Evolutionary conservation across 2,888 invertebrate genomes (phyloP), one percentile per base, ranked within the genome.

Genomic region (Eumerus sabulonum): DNA sequence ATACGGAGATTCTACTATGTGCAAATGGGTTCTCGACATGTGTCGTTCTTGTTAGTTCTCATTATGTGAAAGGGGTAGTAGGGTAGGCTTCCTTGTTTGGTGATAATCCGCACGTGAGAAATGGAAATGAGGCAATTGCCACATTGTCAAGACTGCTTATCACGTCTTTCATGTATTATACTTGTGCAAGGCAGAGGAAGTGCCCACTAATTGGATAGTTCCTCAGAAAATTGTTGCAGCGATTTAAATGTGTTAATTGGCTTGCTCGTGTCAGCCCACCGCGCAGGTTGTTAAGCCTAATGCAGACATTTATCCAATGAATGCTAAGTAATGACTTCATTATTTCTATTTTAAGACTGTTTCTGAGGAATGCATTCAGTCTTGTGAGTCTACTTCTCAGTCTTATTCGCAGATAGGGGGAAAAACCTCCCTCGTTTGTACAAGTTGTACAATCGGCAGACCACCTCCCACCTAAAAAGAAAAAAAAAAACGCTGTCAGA

Each of bases 131-230:
- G 79, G 70, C 74, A 79, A 79, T 79, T 74, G 73, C 54, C 59
- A 79, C 68, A 70, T 51, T 79, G 68, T 60, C 68, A 74, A 79
- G 73, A 74, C 60, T 64, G 64, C 74, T 74, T 64, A 56, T 27
- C 63, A 72, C 27, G 57, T 63, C 64, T 64, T 51, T 36, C 57
- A 57, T 73, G 68, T 27, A n/a, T n/a, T n/a, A n/a, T n/a, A 7
- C 27, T 27, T 27, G 27, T 27, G 14, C 64, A 77, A 48, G 7
- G 27, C 72, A 76, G 72, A 68, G 82, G 82, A 79, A 82, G 70
- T 81, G 59, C 59, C 82, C 72, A 82, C 82, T 82, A 82, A 82
- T 82, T 82, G 82, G 82, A 82, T 82, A 82, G 82, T 82, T 82
- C 82, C 82, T 82, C 64, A 76, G 79, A 63, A 72, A 68, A 60